Evolutionary conservation across 2,888 invertebrate species (phyloP), one percentile per base, ranked within the genome.

Genomic region (Himalopsyche kuldschensis): DNA sequence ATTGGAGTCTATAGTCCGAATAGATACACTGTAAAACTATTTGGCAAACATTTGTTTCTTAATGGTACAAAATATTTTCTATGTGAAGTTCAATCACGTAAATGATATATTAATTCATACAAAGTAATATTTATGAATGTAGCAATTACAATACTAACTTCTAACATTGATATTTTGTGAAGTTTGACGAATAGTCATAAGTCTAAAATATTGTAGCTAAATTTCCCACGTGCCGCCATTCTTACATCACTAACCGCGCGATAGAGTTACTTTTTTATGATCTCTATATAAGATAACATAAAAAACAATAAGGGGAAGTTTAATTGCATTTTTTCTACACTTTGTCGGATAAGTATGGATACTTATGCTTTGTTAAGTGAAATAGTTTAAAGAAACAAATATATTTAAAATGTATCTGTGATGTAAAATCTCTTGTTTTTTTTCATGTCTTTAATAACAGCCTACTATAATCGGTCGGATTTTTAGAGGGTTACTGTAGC

Each of bases 341-440:
- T 55, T 55, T 31, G 32, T 32, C 79, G 79, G 79, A 79, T 79
- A 79, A 79, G 79, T 79, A 79, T 48, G 63, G 30, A 35, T 46
- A 79, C 46, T 79, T 78, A 47, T 78, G 47, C 78, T 47, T 78
- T 47, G 78, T 78, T 79, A 79, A 79, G 79, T 79, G 79, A 79
- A 79, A 79, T 79, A 79, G 79, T 79, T 79, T 79, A 79, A 48
- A 79, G 79, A 79, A 79, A 79, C 79, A 79, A 79, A 79, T 79
- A 79, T 79, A 79, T 79, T 79, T 76, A 32, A 79, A 55, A 55
- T 79, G 79, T 79, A 79, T 79, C 79, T 55, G 27, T 46, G 47
- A n/a, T 78, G 30, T 47, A 55, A 55, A 55, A 79, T 79, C 79
- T 79, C 46, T 31, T 79, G 69, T 69, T 69, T 69, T 69, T 32